Base-by-base conservation (phyloP, 2,888 invertebrate genomes). In the Exephanes ischioxanthus region DNA sequence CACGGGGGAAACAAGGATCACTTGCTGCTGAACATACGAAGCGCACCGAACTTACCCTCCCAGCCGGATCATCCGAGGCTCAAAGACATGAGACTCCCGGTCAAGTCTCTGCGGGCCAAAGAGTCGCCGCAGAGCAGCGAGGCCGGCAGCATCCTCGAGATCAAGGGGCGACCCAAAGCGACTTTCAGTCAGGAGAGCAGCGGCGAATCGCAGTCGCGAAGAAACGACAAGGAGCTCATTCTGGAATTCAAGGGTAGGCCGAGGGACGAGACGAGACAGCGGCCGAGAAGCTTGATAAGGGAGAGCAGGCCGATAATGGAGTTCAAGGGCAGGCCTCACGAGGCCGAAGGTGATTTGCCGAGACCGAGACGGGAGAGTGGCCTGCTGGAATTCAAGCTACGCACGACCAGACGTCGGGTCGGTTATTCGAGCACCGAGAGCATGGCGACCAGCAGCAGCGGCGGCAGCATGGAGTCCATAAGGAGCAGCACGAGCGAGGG, bases 401-500 rank as follows among this genome's bases (percentile, higher is more conserved):
- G 96, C 94, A 95, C 95, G 88, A 95, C 94, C 87, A 95, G 96
- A 88, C 95, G 96, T 86, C 94, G 96, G 87, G 94, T 94, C 79
- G 95, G 95, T 89, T 97, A 96, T 93, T 97, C 97, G 7, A 97
- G 97, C 91, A 97, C 97, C 45, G 98, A 98, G 94, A 97, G 97
- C 93, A 97, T 98, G 96, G 97, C 97, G 48, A 97, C 97, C 7
- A 97, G 97, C 91, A 97, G 97, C 94, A 97, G 97, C 92, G 97
- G 97, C 73, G 97, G 97, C 63, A 98, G 98, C 93, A 97, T 98
- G 96, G 98, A 98, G 92, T 98, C 98, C 79, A 94, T 98, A 86
- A 96, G 97, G 87, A 97, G 97, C 94, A 97, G 97, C 93, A 97
- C 97, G 81, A 98, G 98, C 93, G 98, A 98, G 94, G 97, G 97